Percentiles rank a stretch among this genome's conserved stretches.
phyloP scores from a whole-genome alignment of 2,113 vertebrate species.

The Marcusenius ussheri region DNA sequence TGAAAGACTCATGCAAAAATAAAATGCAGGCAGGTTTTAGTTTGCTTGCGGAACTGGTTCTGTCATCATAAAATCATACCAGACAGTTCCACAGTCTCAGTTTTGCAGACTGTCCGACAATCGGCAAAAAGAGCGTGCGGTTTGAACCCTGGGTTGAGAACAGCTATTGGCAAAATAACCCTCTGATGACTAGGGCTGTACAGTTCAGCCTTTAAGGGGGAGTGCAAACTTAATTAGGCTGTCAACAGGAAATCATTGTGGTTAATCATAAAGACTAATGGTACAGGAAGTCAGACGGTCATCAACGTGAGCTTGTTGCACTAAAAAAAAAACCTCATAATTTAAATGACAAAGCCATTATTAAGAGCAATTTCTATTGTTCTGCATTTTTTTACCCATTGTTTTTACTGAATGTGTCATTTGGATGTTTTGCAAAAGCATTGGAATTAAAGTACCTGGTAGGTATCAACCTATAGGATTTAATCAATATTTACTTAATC shows the following conservation, averaged over 20 bases:
- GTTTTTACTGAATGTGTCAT: background rate
- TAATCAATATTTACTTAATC: background rate
- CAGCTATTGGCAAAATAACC: background rate
- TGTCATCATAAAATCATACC: background rate
- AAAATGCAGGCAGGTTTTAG: background rate
- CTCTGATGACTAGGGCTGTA: background rate
- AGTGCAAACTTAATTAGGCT: background rate
- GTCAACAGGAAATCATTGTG: background rate
- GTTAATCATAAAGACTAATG: conserved; percentile 2
- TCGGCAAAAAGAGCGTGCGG: background rate
- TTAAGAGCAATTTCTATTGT: background rate
- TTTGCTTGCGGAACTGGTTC: background rate
- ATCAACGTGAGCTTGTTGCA: background rate
- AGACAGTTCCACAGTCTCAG: background rate
- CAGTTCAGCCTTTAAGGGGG: background rate
- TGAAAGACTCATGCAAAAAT: no score
- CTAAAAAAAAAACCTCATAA: background rate
- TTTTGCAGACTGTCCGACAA: background rate
- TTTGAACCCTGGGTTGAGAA: background rate
- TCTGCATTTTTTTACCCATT: background rate
- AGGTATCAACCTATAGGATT: background rate
- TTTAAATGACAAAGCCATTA: background rate
- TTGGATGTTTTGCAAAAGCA: background rate
- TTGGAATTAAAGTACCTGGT: background rate
- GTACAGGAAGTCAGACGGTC: background rate